Evolutionary conservation across 2,797 vertebrate genomes (phyloP).

Genomic region (Microctenopoma stevenorrisi): DNA sequence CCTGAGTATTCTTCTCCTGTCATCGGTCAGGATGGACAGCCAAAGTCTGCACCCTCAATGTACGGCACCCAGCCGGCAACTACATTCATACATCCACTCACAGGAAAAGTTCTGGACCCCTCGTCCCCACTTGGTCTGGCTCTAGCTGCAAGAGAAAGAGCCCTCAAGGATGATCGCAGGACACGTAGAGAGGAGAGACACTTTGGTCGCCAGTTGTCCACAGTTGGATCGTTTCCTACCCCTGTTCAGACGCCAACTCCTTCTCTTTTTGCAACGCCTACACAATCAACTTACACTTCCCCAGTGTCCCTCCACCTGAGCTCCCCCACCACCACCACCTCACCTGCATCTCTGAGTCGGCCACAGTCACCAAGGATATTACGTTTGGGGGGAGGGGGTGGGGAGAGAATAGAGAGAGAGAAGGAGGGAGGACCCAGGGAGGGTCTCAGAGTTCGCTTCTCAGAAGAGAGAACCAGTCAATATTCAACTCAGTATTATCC

Average conservation of each 20-base stretch:
- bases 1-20: conserved; percentile 84
- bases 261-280: conserved; percentile 78
- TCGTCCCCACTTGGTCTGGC: conserved; percentile 91
- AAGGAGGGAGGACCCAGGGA: conserved; percentile 74
- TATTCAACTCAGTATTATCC: conserved; percentile 74
- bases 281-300: conserved; percentile 79
- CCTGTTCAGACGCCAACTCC: conserved; percentile 80
- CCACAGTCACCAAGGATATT: conserved; percentile 84
- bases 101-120: conserved; percentile 92
- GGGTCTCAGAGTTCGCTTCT: conserved; percentile 83
- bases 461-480: conserved; percentile 80
- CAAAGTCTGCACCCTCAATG: conserved; percentile 79
- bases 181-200: conserved; percentile 84
- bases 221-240: conserved; percentile 77
- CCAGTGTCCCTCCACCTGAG: conserved; percentile 79
- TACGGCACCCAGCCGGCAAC: conserved; percentile 79
- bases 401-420: conserved; percentile 70
- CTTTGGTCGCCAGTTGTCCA: conserved; percentile 84
- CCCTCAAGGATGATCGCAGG: conserved; percentile 88
- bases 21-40: conserved; percentile 79
- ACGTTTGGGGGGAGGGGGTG: conserved; percentile 74
- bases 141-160: conserved; percentile 90
- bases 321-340: conserved; percentile 77
- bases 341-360: conserved; percentile 79
- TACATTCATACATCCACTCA: conserved; percentile 93